Conservation (phyloP, 1,140 invertebrate genomes). For the Lepidostoma basale region DNA sequence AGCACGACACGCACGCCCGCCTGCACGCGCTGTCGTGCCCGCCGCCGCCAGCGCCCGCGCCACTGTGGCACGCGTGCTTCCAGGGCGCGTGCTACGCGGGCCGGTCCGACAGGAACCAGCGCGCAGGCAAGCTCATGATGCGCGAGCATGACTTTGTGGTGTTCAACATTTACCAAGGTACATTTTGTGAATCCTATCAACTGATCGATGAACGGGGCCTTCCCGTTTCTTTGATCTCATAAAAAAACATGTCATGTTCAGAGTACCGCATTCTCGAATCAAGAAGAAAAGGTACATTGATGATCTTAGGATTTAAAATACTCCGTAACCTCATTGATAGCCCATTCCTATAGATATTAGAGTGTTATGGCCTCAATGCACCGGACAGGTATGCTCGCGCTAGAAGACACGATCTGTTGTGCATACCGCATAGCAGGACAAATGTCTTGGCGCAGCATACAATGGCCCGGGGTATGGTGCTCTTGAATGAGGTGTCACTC, state of each 20-base stretch:
- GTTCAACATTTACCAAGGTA: slow-evolving; percentile 50
- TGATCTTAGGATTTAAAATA: too few relatives aligned
- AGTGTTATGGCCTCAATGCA: too few relatives aligned
- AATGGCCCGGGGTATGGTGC: too few relatives aligned
- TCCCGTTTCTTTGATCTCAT: neutral
- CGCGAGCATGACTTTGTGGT: slow-evolving; percentile 53
- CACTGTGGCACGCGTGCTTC: slow-evolving; percentile 51
- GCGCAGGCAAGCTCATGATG: slow-evolving; percentile 51
- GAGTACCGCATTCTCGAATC: neutral
- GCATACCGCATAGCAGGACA: too few relatives aligned
- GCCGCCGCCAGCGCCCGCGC: neutral
- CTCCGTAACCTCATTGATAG: too few relatives aligned
- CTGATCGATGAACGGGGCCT: too few relatives aligned
- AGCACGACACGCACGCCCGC: slow-evolving; percentile 48
- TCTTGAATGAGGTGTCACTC: too few relatives aligned
- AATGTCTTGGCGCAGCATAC: too few relatives aligned
- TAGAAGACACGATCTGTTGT: too few relatives aligned
- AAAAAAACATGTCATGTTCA: neutral
- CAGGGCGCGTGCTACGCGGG: slow-evolving; percentile 51
- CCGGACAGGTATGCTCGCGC: too few relatives aligned
- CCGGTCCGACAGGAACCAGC: slow-evolving; percentile 49
- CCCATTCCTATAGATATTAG: too few relatives aligned
- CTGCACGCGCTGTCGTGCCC: slow-evolving; percentile 40
- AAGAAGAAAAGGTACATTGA: too few relatives aligned
- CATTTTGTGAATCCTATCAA: slow-evolving; percentile 18